Evolutionary conservation across 2,797 vertebrate genomes (phyloP).

Genomic region (Rhabdophis nuchalis): DNA sequence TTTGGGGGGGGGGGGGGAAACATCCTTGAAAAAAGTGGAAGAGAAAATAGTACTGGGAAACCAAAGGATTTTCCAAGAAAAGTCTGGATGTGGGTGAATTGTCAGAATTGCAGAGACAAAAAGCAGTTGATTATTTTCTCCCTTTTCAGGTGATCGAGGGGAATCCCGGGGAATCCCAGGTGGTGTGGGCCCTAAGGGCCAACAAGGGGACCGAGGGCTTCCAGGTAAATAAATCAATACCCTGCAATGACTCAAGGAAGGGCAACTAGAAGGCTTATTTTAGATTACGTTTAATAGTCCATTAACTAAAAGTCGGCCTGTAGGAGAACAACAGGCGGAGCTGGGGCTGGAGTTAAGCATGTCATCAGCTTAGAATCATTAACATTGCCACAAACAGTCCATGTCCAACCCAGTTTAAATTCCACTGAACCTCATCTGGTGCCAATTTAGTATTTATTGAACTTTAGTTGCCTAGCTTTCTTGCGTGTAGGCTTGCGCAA

Average conservation of each 20-base stretch:
- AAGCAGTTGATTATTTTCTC: neutral
- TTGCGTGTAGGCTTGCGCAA: neutral
- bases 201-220: conserved; percentile 74
- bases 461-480: neutral
- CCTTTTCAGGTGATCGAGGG: conserved; percentile 74
- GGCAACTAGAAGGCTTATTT: neutral
- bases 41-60: neutral
- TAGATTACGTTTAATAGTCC: neutral
- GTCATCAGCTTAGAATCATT: neutral
- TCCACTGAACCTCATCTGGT: neutral
- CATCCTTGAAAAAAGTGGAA: neutral
- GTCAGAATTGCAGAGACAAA: neutral
- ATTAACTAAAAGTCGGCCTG: neutral
- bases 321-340: neutral
- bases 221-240: conserved; percentile 72
- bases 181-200: conserved; percentile 78
- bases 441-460: neutral
- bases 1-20: too few species aligned
- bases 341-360: neutral
- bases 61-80: neutral
- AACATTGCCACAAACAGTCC: neutral
- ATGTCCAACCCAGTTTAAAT: neutral
- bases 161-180: conserved; percentile 73
- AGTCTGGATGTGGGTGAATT: neutral
- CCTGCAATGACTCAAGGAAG: neutral